Conservation (phyloP, 2,888 invertebrate species). For the Acanthococcus lagerstroemiae region DNA sequence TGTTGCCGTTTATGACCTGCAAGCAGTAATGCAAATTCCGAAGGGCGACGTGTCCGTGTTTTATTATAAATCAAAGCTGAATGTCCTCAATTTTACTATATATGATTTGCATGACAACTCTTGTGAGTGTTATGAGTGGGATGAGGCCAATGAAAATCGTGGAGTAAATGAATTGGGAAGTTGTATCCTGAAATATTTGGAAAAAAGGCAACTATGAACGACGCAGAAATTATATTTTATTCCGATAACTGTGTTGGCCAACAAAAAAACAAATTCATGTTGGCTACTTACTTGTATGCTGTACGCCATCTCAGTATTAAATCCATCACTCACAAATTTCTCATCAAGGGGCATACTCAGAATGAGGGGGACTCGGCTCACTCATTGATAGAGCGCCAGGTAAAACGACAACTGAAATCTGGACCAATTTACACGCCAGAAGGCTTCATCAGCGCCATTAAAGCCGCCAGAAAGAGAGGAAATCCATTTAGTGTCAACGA, state of each 20-base stretch:
- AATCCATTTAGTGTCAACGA: constrained; percentile 5
- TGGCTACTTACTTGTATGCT: too few species aligned
- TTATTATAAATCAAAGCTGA: constrained; percentile 24
- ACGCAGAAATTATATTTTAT: too few species aligned
- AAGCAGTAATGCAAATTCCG: constrained; percentile 9
- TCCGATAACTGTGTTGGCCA: too few species aligned
- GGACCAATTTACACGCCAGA: constrained; percentile 11
- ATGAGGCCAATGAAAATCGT: constrained; percentile 34
- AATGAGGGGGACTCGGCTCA: constrained; percentile 30
- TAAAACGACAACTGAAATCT: constrained; percentile 20
- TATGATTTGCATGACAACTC: constrained; percentile 4
- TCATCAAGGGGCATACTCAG: constrained; percentile 23
- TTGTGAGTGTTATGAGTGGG: constrained; percentile 36
- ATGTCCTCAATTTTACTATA: constrained; percentile 17
- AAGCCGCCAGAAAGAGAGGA: constrained; percentile 15
- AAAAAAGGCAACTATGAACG: neutral
- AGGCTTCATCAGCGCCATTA: neutral
- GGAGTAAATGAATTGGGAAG: constrained; percentile 36
- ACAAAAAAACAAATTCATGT: too few species aligned
- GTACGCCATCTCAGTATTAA: constrained; percentile 8
- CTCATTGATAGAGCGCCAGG: constrained; percentile 26
- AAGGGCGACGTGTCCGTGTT: constrained; percentile 15
- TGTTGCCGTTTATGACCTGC: constrained; percentile 12
- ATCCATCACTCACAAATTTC: too few species aligned
- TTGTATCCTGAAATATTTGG: constrained; percentile 34